Percentiles rank a stretch among this genome's conserved stretches.
These are phyloP conservation scores for Penaeus chinensis DNA, from an alignment of 1,140 invertebrate species.

Conservation along the genomic window DNA sequence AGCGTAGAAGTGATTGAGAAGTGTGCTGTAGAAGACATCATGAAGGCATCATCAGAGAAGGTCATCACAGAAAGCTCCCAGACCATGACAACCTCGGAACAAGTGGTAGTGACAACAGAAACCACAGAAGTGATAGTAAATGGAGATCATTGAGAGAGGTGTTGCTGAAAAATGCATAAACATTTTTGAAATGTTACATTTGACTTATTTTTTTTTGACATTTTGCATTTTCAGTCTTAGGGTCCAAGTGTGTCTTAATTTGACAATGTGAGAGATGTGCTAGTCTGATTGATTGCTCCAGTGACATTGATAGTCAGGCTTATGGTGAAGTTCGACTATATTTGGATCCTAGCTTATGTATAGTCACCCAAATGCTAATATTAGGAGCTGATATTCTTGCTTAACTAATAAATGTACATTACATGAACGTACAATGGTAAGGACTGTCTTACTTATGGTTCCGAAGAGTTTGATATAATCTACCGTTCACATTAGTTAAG, in stretches of 20 bases:
- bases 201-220: slow-evolving; percentile 29
- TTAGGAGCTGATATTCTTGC: slow-evolving; percentile 53
- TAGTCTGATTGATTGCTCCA: slow-evolving; percentile 48
- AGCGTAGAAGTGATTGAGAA: slow-evolving; percentile 54
- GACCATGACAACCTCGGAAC: slow-evolving; percentile 24
- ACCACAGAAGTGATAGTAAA: slow-evolving; percentile 48
- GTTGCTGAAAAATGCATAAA: slow-evolving; percentile 40
- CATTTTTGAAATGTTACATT: slow-evolving; percentile 17
- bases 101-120: slow-evolving; percentile 39
- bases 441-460: slow-evolving; percentile 22
- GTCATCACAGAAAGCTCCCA: slow-evolving; percentile 17
- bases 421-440: slow-evolving; percentile 40
- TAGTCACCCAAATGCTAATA: slow-evolving; percentile 56
- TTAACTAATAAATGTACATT: slow-evolving; percentile 59
- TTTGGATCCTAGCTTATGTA: slow-evolving; percentile 58
- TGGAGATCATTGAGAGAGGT: slow-evolving; percentile 46
- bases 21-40: slow-evolving; percentile 46
- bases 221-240: slow-evolving; percentile 55
- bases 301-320: slow-evolving; percentile 46
- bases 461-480: slow-evolving; percentile 11
- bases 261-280: slow-evolving; percentile 37
- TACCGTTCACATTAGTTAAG: neutral
- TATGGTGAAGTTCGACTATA: slow-evolving; percentile 18
- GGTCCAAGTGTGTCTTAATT: slow-evolving; percentile 50
- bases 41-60: slow-evolving; percentile 43